Evolutionary conservation across 2,797 vertebrate species (phyloP).

Genomic region (Mus minutoides): DNA sequence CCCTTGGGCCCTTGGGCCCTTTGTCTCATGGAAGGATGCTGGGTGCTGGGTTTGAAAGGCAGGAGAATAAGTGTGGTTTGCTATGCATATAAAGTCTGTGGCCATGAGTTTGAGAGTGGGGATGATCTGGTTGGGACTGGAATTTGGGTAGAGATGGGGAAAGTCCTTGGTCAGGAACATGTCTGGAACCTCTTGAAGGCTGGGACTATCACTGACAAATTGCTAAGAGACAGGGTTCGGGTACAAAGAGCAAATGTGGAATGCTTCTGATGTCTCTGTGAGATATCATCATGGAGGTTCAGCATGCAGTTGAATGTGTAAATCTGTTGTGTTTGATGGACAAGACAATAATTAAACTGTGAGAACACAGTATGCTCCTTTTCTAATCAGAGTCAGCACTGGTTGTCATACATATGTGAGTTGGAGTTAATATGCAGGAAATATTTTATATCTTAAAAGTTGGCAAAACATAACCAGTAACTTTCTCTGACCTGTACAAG

Average conservation of each 20-base stretch:
- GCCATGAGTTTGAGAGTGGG: not conserved
- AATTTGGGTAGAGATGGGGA: not conserved
- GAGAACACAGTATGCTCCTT: not conserved
- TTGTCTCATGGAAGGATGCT: not conserved
- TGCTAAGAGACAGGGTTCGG: not conserved
- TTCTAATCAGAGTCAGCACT: not conserved
- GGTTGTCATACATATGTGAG: not conserved
- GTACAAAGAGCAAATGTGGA: not conserved
- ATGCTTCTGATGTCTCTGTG: not conserved
- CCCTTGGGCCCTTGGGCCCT: too few relatives aligned
- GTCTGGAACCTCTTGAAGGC: not conserved
- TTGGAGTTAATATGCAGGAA: not conserved
- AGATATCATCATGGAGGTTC: rapidly evolving
- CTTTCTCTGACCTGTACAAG: not conserved
- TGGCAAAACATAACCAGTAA: not conserved
- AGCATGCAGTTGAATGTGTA: rapidly evolving
- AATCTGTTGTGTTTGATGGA: not conserved
- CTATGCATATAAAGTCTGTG: not conserved
- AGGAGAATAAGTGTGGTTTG: not conserved
- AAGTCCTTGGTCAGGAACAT: not conserved
- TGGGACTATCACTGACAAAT: not conserved
- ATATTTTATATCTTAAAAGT: not conserved
- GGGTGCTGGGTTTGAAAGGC: not conserved
- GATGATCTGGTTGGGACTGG: not conserved
- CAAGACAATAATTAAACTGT: rapidly evolving